Percentiles rank a stretch among this genome's conserved stretches.
Evolutionary conservation across 2,888 invertebrate genomes (phyloP).

Genomic region (Metalampra italica): DNA sequence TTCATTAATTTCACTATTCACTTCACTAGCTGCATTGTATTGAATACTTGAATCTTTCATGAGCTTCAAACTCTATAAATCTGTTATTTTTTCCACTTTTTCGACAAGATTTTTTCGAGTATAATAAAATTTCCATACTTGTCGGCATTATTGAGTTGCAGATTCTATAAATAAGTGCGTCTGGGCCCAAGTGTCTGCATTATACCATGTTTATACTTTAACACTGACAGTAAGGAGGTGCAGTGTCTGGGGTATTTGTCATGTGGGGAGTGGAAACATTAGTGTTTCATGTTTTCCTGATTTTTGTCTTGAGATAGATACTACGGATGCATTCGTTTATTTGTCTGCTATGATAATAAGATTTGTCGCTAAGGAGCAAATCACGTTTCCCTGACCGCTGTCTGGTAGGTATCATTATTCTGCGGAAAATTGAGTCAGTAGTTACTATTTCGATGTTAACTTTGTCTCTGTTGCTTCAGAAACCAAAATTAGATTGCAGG

Average conservation of each 20-base stretch:
- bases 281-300: constrained; percentile 47
- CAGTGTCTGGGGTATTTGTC: constrained; percentile 62
- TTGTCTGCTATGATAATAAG: constrained; percentile 12
- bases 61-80: constrained; percentile 44
- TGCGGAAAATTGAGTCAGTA: not conserved
- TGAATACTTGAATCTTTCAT: constrained; percentile 49
- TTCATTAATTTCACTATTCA: constrained; percentile 18
- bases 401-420: too few species aligned
- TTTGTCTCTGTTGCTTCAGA: too few species aligned
- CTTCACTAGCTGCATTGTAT: constrained; percentile 37
- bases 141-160: constrained; percentile 41
- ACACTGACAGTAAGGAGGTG: constrained; percentile 55
- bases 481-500: too few species aligned
- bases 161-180: constrained; percentile 43
- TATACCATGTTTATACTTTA: constrained; percentile 31
- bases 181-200: constrained; percentile 34
- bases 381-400: not conserved
- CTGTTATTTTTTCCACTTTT: constrained; percentile 29
- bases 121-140: constrained; percentile 46
- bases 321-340: constrained; percentile 10
- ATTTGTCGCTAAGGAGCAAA: not conserved
- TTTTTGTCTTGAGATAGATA: not conserved
- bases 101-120: constrained; percentile 32
- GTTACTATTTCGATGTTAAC: too few species aligned
- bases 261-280: constrained; percentile 38